These are phyloP conservation scores for Calyptomena viridis DNA, from an alignment of 2,113 vertebrate species.

Conservation along the genomic window DNA sequence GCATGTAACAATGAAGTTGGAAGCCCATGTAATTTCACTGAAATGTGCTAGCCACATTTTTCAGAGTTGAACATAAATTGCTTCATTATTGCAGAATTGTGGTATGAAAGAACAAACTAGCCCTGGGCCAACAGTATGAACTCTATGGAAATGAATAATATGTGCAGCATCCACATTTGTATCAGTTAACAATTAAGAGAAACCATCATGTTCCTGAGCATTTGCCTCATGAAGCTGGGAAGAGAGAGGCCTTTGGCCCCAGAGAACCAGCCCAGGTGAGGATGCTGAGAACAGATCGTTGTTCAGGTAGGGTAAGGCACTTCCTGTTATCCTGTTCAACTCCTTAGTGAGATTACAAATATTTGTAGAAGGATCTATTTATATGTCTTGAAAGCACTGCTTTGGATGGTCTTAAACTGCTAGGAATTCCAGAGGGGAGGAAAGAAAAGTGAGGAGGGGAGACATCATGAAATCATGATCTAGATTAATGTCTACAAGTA, in stretches of 20 bases:
- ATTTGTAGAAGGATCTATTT: not conserved
- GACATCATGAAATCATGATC: not conserved
- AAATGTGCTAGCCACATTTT: not conserved
- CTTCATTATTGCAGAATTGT: not conserved
- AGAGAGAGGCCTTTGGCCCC: not conserved
- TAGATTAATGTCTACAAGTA: not conserved
- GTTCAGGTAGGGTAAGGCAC: not conserved
- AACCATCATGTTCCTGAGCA: rapidly evolving
- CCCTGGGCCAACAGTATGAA: not conserved
- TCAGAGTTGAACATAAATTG: not conserved
- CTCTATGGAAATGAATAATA: rapidly evolving
- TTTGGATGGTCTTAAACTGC: not conserved
- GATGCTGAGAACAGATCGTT: not conserved
- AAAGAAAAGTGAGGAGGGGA: no score
- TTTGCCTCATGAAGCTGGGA: not conserved
- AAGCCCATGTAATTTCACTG: not conserved
- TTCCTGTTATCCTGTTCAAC: not conserved
- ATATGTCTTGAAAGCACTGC: not conserved
- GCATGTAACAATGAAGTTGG: not conserved
- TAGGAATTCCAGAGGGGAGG: not conserved
- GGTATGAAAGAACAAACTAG: not conserved
- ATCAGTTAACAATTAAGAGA: not conserved
- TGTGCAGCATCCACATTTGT: not conserved
- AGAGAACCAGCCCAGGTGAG: no score
- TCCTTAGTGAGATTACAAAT: not conserved